Evolutionary conservation across 2,797 vertebrate genomes (phyloP).

Genomic region (Zenarchopterus dispar): DNA sequence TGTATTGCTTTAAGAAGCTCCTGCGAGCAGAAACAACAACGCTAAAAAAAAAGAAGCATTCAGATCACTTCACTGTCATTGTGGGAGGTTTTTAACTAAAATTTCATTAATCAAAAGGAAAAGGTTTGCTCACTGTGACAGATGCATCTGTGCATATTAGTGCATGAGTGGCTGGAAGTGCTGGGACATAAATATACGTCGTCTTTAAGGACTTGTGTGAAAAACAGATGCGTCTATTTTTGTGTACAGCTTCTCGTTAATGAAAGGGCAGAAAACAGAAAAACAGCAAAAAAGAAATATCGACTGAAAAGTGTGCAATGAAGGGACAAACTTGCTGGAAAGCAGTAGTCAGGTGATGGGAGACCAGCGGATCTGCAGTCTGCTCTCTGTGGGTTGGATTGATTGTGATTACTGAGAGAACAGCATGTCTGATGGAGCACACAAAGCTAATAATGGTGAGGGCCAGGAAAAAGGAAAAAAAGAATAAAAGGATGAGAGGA

Average conservation of each 20-base stretch:
- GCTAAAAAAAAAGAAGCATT: no score
- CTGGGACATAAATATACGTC: no score
- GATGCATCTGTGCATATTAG: no score
- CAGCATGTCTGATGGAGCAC: slow-evolving; percentile 60
- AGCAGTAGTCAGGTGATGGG: slow-evolving; percentile 35
- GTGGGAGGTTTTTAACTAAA: no score
- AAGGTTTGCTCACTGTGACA: no score
- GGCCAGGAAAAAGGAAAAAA: slow-evolving; percentile 13
- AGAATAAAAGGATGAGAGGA: neutral
- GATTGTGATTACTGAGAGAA: slow-evolving; percentile 68
- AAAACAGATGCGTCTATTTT: no score
- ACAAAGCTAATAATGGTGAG: slow-evolving; percentile 52
- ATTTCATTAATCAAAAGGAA: no score
- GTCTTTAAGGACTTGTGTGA: no score
- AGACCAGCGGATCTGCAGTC: slow-evolving; percentile 44
- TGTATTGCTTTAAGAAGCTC: no score
- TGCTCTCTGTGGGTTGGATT: slow-evolving; percentile 51
- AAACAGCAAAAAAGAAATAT: neutral
- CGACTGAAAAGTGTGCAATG: neutral
- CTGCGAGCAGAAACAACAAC: no score
- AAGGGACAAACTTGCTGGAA: slow-evolving; percentile 3
- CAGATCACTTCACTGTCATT: no score
- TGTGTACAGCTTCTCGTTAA: neutral
- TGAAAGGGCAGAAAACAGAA: neutral
- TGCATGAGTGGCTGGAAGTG: no score